Evolutionary conservation across 1,140 invertebrate genomes (phyloP).

Genomic region (Maniola jurtina): DNA sequence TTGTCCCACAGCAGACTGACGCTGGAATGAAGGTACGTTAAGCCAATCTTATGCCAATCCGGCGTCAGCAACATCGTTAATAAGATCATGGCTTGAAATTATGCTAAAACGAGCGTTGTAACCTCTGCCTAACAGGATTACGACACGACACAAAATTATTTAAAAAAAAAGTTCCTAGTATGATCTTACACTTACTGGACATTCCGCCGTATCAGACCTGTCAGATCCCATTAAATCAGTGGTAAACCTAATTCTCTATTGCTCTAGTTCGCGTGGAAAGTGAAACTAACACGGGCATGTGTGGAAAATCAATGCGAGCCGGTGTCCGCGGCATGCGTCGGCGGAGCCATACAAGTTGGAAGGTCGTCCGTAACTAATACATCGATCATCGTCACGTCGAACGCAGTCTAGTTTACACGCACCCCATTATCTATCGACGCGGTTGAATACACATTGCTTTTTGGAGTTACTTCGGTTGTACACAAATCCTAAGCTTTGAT

Average conservation of each 20-base stretch:
- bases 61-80: too few relatives aligned
- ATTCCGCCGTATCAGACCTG: neutral
- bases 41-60: too few relatives aligned
- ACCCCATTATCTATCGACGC: slow-evolving; percentile 29
- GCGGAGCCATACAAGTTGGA: slow-evolving; percentile 46
- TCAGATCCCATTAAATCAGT: slow-evolving; percentile 17
- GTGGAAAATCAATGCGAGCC: slow-evolving; percentile 65
- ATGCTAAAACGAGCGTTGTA: neutral
- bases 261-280: slow-evolving; percentile 52
- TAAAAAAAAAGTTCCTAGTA: neutral
- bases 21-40: neutral
- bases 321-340: slow-evolving; percentile 54
- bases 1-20: neutral
- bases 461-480: neutral
- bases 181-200: slow-evolving; percentile 7
- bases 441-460: neutral
- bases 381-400: slow-evolving; percentile 54
- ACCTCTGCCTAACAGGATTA: neutral
- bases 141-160: neutral
- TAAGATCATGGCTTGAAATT: neutral
- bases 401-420: slow-evolving; percentile 38
- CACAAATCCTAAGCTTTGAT: neutral
- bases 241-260: slow-evolving; percentile 26
- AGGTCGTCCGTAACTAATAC: slow-evolving; percentile 46
- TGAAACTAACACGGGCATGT: slow-evolving; percentile 46